phyloP scores from a whole-genome alignment of 2,797 vertebrate genomes.

The Amazona finschi region DNA sequence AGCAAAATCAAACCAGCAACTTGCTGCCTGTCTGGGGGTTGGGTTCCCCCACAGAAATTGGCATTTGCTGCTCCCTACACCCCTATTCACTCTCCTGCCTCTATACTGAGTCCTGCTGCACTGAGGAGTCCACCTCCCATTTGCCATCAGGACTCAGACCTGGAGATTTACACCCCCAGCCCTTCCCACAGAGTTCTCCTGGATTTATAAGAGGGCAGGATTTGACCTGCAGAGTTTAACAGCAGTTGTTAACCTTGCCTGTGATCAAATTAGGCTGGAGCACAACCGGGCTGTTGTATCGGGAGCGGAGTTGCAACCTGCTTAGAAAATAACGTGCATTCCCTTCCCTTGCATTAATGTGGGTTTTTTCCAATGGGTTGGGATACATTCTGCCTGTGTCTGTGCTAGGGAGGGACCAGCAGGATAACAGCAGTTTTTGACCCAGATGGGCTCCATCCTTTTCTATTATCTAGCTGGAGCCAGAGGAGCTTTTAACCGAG shows the following conservation, averaged over 20 bases:
- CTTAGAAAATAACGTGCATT: neutral
- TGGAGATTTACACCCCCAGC: neutral
- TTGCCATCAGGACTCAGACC: fast-evolving
- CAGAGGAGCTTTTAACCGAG: neutral
- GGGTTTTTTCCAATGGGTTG: fast-evolving
- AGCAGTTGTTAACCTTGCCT: neutral
- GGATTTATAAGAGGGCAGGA: neutral
- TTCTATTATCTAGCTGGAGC: neutral
- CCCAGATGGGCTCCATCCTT: neutral
- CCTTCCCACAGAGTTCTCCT: neutral
- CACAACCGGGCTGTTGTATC: neutral
- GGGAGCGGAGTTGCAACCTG: neutral
- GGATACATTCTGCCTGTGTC: neutral
- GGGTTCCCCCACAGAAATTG: neutral
- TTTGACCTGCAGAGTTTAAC: constrained; percentile 7
- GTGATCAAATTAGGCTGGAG: neutral
- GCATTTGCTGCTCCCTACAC: neutral
- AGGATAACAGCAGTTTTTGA: neutral
- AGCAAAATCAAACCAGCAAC: neutral
- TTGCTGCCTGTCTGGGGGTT: neutral
- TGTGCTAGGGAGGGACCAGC: neutral
- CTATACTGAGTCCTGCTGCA: neutral
- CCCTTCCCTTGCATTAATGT: neutral
- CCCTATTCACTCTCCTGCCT: fast-evolving
- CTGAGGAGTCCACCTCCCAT: neutral